Evolutionary conservation across 2,797 vertebrate genomes (phyloP).

Genomic region (Tauraco hartlaubi): DNA sequence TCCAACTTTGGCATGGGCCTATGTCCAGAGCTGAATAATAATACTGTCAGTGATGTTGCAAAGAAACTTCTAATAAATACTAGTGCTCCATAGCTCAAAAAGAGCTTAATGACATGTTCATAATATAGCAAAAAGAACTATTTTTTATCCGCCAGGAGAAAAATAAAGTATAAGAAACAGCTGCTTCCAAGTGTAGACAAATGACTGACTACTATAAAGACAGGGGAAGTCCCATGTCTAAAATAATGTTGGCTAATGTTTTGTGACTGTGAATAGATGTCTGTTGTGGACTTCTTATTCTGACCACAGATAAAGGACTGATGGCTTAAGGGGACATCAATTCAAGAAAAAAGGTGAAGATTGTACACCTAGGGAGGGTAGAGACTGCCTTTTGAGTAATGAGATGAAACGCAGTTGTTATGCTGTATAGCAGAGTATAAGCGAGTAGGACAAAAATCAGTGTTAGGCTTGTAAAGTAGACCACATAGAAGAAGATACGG

Average conservation of each 20-base stretch:
- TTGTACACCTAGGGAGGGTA: background rate
- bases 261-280: background rate
- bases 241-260: background rate
- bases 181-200: background rate
- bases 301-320: background rate
- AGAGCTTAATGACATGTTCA: background rate
- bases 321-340: background rate
- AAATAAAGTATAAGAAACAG: background rate
- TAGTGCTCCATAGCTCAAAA: background rate
- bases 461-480: background rate
- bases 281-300: background rate
- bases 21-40: background rate
- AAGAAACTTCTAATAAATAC: background rate
- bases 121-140: background rate
- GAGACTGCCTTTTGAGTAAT: background rate
- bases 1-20: background rate
- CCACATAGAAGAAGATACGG: background rate
- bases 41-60: background rate
- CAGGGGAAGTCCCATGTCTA: background rate
- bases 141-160: background rate
- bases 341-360: background rate
- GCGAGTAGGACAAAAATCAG: background rate
- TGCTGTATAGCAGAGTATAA: background rate
- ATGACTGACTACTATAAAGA: background rate
- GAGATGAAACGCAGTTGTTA: background rate